Evolutionary conservation across 2,113 vertebrate species (phyloP).

Genomic region (Marcusenius ussheri): DNA sequence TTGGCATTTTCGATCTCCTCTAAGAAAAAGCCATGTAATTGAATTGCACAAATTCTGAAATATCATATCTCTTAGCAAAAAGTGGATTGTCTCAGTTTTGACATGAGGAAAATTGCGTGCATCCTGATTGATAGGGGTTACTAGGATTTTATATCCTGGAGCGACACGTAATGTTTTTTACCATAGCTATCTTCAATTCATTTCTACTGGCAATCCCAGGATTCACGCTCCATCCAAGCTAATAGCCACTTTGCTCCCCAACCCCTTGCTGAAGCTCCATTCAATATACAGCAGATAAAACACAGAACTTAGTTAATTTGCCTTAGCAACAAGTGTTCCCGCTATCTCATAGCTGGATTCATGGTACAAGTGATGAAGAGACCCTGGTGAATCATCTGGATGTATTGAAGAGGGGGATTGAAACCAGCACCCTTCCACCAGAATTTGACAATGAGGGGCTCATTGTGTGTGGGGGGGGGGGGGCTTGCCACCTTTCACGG

Average conservation of each 20-base stretch:
- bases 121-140: not conserved
- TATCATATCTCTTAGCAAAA: constrained; percentile 6
- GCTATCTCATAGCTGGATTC: not conserved
- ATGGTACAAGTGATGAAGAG: not conserved
- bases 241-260: not conserved
- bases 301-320: constrained; percentile 12
- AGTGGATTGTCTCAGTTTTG: constrained; percentile 1
- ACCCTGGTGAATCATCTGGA: not conserved
- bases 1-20: not conserved
- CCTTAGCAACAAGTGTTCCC: constrained; percentile 7
- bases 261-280: not conserved
- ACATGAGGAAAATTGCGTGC: not conserved
- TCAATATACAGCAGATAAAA: not conserved
- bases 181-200: not conserved
- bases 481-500: not conserved
- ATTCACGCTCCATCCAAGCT: not conserved
- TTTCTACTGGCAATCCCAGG: not conserved
- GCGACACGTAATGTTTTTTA: not conserved
- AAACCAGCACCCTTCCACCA: not conserved
- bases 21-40: not conserved
- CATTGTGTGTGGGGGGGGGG: not conserved
- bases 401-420: constrained; percentile 9
- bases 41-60: not conserved
- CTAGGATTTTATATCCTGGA: not conserved
- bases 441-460: not conserved